Percentiles rank a stretch among this genome's conserved stretches.
These are phyloP conservation scores for Habrosyne pyritoides DNA, from an alignment of 2,888 invertebrate species.

Conservation along the genomic window DNA sequence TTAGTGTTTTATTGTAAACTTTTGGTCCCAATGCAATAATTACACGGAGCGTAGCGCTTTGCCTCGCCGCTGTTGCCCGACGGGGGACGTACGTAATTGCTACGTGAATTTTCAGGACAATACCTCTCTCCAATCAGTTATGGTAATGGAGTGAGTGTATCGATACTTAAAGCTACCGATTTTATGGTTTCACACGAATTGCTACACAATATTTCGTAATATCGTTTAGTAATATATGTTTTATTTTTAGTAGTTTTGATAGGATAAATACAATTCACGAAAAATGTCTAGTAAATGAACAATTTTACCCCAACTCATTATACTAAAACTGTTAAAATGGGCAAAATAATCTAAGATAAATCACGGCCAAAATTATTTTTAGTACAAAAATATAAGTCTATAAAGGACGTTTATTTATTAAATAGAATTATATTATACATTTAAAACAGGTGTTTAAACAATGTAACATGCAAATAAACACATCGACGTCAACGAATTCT, in stretches of 20 bases:
- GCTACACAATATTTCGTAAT: too few relatives aligned
- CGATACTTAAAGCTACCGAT: slow-evolving; percentile 45
- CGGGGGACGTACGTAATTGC: slow-evolving; percentile 43
- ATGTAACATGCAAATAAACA: slow-evolving; percentile 45
- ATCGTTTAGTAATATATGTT: too few relatives aligned
- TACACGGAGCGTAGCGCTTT: slow-evolving; percentile 38
- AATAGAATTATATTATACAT: background rate
- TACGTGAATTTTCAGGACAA: slow-evolving; percentile 49
- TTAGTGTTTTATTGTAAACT: slow-evolving; percentile 52
- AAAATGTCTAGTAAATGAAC: too few relatives aligned
- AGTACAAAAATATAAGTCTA: too few relatives aligned
- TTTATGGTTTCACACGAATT: slow-evolving; percentile 21
- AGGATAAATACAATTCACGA: too few relatives aligned
- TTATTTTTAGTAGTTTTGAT: too few relatives aligned
- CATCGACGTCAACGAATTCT: slow-evolving; percentile 53
- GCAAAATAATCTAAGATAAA: too few relatives aligned
- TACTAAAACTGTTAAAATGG: too few relatives aligned
- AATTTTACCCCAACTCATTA: too few relatives aligned
- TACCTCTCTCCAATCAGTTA: slow-evolving; percentile 70
- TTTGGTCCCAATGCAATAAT: slow-evolving; percentile 58
- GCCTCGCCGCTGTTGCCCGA: slow-evolving; percentile 19
- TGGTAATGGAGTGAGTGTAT: slow-evolving; percentile 68
- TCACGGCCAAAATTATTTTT: too few relatives aligned
- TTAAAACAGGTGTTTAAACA: slow-evolving; percentile 17
- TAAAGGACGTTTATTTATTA: background rate